Evolutionary conservation across 2,888 invertebrate species (phyloP), one percentile per base, ranked within the genome.

Genomic region (Parnassius mnemosyne): DNA sequence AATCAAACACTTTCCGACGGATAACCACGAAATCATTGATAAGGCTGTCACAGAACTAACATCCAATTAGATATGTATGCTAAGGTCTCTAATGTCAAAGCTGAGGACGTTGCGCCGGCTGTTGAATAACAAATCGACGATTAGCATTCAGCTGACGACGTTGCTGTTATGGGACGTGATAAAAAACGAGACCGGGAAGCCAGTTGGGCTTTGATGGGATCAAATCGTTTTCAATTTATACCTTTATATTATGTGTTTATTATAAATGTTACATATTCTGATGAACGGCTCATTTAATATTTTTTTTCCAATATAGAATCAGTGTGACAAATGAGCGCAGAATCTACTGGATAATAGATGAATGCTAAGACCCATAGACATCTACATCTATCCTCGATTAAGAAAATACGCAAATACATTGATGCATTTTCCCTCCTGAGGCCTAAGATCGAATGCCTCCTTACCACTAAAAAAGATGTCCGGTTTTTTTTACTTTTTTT

Each of bases 131-230:
- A 65, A 69, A 57, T 55, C 56, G 41, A n/a, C 34, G 54, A 66
- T 68, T 66, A 65, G 65, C 65, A 69, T 67, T 63, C 68, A 61
- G 55, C 53, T 16, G 13, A 56, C 53, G 57, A 10, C 57, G 55
- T 3, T 53, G 44, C 47, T 65, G 66, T 68, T 66, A 68, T 69
- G 62, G 65, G 65, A 62, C 66, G 67, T 65, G 65, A 66, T 65
- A 59, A 67, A 67, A 68, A 61, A 53, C 41, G 52, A 42, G 61
- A 34, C 44, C 59, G 13, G 11, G 42, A 43, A 60, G 46, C 34
- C 46, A 44, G 51, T 55, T 25, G 56, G 46, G 13, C 49, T 51
- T 9, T 10, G 20, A 53, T 41, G 34, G 16, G 53, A 52, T 43
- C 60, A 55, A 20, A 43, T 2, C 41, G 42, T 46, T 51, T 46